These are phyloP conservation scores for Epinotia nisella DNA, from an alignment of 2,888 invertebrate genomes.

Conservation along the genomic window DNA sequence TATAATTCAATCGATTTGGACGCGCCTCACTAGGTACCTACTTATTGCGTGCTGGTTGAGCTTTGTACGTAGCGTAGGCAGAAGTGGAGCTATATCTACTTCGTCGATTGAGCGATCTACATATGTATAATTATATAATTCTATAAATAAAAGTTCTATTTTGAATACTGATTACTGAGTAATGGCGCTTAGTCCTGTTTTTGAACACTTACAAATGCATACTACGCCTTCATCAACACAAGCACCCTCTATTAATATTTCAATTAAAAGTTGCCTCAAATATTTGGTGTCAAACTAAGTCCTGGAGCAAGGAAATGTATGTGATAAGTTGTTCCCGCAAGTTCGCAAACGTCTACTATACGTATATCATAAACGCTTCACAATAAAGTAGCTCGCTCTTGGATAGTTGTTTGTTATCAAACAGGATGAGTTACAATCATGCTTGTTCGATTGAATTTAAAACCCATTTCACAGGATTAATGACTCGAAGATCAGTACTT, in stretches of 20 bases:
- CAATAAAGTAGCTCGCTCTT: conserved; percentile 20
- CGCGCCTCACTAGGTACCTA: too few species aligned
- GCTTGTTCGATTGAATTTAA: conserved; percentile 39
- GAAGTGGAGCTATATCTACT: too few species aligned
- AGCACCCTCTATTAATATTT: conserved; percentile 53
- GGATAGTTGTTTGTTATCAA: conserved; percentile 37
- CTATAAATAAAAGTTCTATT: too few species aligned
- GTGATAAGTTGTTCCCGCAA: conserved; percentile 53
- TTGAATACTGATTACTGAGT: neutral
- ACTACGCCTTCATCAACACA: conserved; percentile 16
- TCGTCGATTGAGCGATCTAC: too few species aligned
- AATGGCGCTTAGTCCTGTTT: neutral
- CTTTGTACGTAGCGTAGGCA: too few species aligned
- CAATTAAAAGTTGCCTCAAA: conserved; percentile 62
- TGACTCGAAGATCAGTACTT: conserved; percentile 8
- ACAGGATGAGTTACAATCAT: conserved; percentile 22
- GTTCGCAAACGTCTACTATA: conserved; percentile 51
- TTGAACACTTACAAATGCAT: conserved; percentile 3
- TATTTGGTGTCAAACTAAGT: conserved; percentile 57
- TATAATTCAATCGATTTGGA: too few species aligned
- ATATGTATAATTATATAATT: too few species aligned
- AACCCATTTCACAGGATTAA: conserved; percentile 25
- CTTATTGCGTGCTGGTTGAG: too few species aligned
- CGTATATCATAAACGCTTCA: conserved; percentile 36
- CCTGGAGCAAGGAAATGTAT: conserved; percentile 52